Evolutionary conservation across 2,888 invertebrate genomes (phyloP), one percentile per base, ranked within the genome.

Genomic region (Polyommatus icarus): DNA sequence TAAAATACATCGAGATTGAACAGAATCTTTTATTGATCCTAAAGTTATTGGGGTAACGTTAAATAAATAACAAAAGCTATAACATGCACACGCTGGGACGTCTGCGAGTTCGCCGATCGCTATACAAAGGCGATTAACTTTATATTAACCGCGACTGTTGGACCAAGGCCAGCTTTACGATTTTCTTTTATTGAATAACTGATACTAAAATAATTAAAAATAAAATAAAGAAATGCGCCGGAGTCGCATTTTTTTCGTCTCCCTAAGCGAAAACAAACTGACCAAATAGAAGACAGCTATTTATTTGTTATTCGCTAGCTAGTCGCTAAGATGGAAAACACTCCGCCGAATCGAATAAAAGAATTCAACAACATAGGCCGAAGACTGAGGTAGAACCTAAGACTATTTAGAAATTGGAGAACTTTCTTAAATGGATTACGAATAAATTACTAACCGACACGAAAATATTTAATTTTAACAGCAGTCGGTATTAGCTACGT

Each of bases 81-180:
- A 86, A 36, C 36, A 83, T 86, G 87, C 89, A 88, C 87, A 86
- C 87, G n/a, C 29, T 67, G 24, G 40, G 24, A 46, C 72, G 24
- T 72, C 40, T 54, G 50, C 24, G 75, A 85, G 88, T 87, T 88
- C 86, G 86, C 29, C 67, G 67, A 32, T 85, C 86, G 86, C 87
- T 87, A 90, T 89, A 89, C 87, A 85, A 86, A 84, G 85, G 84
- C 86, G 87, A 89, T 90, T 87, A 88, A 88, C 87, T 86, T 54
- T 40, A 73, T 83, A 86, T 87, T 90, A 90, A 87, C 87, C 85
- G 85, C 85, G 83, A 83, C 80, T 78, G 83, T 82, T 92, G 92
- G 92, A 89, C 79, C 79, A 78, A 40, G 76, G 90, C 92, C 92
- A 92, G 89, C 86, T 54, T 67, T n/a, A 54, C 77, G 57, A 72